Conservation (phyloP, 2,797 vertebrate species). For the Paramormyrops hopkinsi region DNA sequence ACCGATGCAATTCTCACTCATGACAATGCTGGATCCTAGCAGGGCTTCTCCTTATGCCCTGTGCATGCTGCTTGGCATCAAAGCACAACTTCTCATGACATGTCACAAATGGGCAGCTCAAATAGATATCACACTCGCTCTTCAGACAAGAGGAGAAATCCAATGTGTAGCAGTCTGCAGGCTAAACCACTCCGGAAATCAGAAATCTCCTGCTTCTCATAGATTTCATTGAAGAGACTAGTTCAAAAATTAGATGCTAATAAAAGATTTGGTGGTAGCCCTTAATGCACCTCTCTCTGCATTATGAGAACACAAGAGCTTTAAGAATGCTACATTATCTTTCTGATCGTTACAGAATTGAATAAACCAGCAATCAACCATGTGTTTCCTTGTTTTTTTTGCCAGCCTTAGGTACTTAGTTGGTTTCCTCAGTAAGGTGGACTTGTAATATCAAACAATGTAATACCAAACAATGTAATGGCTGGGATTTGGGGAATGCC, state of each 20-base stretch:
- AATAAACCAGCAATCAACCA: conserved; percentile 10
- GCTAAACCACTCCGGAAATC: conserved; percentile 9
- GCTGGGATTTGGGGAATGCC: neutral
- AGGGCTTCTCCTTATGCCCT: neutral
- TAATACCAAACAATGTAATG: neutral
- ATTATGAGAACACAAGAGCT: conserved; percentile 17
- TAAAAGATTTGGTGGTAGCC: conserved; percentile 15
- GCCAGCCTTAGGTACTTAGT: neutral
- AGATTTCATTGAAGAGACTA: neutral
- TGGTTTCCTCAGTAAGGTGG: neutral
- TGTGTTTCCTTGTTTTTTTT: neutral
- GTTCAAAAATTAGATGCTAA: conserved; percentile 21
- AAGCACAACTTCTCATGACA: neutral
- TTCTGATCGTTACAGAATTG: conserved; percentile 4
- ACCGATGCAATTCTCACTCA: neutral
- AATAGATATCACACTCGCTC: neutral
- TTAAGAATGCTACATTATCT: conserved; percentile 19
- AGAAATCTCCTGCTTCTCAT: neutral
- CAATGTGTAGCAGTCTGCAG: neutral
- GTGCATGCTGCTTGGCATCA: neutral
- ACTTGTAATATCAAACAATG: neutral
- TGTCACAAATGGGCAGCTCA: neutral
- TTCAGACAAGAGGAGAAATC: neutral
- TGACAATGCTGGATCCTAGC: neutral
- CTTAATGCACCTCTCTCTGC: conserved; percentile 20